Base-by-base conservation (phyloP, 1,140 invertebrate species). In the Papilio aristodemus region DNA sequence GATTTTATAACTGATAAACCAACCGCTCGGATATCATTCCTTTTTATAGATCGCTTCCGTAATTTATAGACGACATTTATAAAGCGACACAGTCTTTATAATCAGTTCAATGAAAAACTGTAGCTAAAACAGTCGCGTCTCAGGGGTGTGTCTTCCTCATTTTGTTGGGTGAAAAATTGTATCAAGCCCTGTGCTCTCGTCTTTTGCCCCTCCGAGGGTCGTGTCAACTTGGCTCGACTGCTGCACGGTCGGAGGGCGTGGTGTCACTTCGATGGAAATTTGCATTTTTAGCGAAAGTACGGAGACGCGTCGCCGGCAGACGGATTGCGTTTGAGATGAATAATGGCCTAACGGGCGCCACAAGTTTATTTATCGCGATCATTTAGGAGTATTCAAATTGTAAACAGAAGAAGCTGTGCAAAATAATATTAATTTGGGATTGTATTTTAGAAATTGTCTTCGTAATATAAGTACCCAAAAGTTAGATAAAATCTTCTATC, bases 211-310 rank as follows among this genome's bases (percentile, higher is more conserved):
- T 72, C 63, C 22, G 70, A 67, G 76, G 27, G 70, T 72, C 74
- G 76, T 75, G 80, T 81, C 79, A 85, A 72, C 72, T 80, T 71
- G 71, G 68, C 70, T 71, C 74, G 72, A 73, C 78, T 70, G 71
- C 62, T 72, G 75, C 62, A 76, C 72, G 67, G 63, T 57, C 63
- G 67, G 73, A 76, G 78, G 86, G 86, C 86, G 86, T 85, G 83
- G 82, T 83, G 78, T 83, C 84, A 82, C 76, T 86, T 83, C 81
- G 74, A 77, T 71, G 69, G 62, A 68, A 81, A 90, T 90, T 90
- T 90, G 88, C 88, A 90, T 90, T 86, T 89, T 90, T 86, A 87
- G 86, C 84, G 83, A 85, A 84, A 88, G 83, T 85, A 86, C 83
- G 77, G 74, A 78, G 82, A 83, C 80, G 82, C 84, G 87, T 89